These are phyloP conservation scores for Aldabrachelys gigantea DNA, from an alignment of 2,113 vertebrate genomes.

Conservation along the genomic window DNA sequence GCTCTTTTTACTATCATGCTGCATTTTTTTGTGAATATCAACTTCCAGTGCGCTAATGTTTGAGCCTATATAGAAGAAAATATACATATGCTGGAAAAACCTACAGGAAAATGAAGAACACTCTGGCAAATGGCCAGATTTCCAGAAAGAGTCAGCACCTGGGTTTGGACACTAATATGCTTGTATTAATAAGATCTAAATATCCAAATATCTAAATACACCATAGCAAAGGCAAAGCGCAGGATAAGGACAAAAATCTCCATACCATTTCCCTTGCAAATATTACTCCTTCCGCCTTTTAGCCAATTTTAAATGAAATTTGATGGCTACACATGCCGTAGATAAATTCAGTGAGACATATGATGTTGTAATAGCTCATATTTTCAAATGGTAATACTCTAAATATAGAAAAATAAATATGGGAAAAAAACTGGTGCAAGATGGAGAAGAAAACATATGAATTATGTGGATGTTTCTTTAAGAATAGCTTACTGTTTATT, in stretches of 20 bases:
- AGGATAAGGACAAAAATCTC: background rate
- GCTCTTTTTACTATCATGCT: background rate
- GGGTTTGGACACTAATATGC: background rate
- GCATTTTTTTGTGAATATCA: background rate
- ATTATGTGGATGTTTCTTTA: background rate
- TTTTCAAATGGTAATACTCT: background rate
- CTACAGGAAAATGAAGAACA: background rate
- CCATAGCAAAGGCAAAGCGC: background rate
- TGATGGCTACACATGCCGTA: background rate
- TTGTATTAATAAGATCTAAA: background rate
- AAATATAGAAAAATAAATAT: background rate
- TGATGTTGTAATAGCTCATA: background rate
- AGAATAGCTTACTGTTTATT: background rate
- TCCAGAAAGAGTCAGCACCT: background rate
- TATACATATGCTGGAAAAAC: background rate
- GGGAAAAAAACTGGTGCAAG: background rate
- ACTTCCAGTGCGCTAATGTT: background rate
- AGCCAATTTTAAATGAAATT: background rate
- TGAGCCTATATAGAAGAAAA: background rate
- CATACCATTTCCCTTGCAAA: background rate
- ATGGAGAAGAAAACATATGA: fast-evolving
- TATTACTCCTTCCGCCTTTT: background rate
- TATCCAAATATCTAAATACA: background rate
- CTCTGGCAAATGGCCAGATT: background rate
- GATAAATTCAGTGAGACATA: background rate